Conservation (phyloP, 2,888 invertebrate genomes). For the Troilus luridus region DNA sequence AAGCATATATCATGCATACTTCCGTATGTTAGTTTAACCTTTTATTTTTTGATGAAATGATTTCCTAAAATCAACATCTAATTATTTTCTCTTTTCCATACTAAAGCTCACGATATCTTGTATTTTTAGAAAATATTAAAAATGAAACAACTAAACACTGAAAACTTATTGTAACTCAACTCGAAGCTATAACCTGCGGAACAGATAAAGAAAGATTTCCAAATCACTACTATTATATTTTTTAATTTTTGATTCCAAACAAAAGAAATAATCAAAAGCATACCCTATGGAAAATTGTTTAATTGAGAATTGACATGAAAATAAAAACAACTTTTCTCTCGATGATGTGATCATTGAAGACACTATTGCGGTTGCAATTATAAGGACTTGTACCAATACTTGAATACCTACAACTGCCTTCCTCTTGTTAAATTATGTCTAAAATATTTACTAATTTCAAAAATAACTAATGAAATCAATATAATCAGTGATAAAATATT, state of each 20-base stretch:
- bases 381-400: background rate
- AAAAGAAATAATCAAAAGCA: background rate
- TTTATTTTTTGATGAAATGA: no score
- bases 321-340: background rate
- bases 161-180: no score
- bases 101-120: no score
- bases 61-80: no score
- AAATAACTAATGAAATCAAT: constrained; percentile 21
- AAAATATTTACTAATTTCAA: constrained; percentile 8
- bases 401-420: background rate
- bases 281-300: background rate
- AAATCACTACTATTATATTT: background rate
- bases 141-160: no score
- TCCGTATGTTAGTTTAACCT: no score
- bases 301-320: background rate
- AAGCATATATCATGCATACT: no score
- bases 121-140: no score
- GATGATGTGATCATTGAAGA: background rate
- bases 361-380: background rate
- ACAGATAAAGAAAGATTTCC: background rate
- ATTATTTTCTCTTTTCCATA: no score
- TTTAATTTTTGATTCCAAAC: background rate
- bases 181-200: no score
- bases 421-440: background rate
- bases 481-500: constrained; percentile 37